These are phyloP conservation scores for Chorisops tibialis DNA, from an alignment of 2,888 invertebrate species.

Conservation along the genomic window DNA sequence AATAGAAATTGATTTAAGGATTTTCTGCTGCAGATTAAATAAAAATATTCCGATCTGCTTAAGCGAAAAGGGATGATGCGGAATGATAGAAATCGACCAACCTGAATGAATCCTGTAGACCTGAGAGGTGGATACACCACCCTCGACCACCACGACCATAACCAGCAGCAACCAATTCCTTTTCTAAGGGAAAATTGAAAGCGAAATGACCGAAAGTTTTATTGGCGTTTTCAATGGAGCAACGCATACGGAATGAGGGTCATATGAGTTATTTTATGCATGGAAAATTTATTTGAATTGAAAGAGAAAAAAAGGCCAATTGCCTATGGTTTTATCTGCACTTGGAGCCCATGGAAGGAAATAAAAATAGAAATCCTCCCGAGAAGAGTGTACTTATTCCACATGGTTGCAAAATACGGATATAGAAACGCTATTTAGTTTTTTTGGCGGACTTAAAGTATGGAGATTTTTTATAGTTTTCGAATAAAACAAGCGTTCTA, in stretches of 20 bases:
- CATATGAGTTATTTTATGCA: conserved; percentile 26
- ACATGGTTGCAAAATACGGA: no score
- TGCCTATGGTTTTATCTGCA: no score
- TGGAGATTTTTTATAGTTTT: no score
- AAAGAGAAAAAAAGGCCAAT: background rate
- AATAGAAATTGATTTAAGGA: conserved; percentile 1
- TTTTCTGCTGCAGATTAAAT: background rate
- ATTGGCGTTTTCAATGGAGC: conserved; percentile 5
- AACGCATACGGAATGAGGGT: conserved; percentile 14
- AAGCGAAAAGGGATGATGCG: conserved; percentile 1
- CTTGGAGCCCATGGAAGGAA: no score
- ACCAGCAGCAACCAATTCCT: background rate
- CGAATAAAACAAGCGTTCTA: no score
- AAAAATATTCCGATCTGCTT: conserved; percentile 3
- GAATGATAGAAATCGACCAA: background rate
- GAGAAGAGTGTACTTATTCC: no score
- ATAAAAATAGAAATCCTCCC: no score
- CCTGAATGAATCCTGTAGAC: background rate
- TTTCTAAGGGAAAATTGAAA: conserved; percentile 15
- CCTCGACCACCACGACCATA: background rate
- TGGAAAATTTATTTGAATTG: conserved; percentile 19
- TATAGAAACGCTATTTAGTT: no score
- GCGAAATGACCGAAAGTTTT: conserved; percentile 17
- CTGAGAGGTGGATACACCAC: background rate
- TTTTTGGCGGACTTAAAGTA: no score